Evolutionary conservation across 2,888 invertebrate genomes (phyloP).

Genomic region (Xiphydria camelus): DNA sequence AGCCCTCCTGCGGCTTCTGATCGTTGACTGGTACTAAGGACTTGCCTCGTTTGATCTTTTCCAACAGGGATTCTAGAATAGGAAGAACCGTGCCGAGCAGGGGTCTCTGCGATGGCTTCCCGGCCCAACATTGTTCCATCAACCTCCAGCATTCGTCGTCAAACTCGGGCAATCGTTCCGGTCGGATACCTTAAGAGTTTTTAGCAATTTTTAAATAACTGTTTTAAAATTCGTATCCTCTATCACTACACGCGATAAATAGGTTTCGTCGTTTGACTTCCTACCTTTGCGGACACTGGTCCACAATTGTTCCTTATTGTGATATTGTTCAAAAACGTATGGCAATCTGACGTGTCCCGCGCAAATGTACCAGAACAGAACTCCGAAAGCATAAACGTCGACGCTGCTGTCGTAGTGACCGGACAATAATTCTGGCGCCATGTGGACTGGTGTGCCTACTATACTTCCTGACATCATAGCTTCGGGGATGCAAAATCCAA

Average conservation of each 20-base stretch:
- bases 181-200: constrained; percentile 73
- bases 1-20: constrained; percentile 29
- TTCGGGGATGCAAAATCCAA: constrained; percentile 88
- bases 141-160: constrained; percentile 79
- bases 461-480: constrained; percentile 90
- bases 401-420: constrained; percentile 82
- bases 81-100: constrained; percentile 79
- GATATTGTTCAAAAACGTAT: constrained; percentile 78
- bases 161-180: constrained; percentile 76
- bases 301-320: constrained; percentile 86
- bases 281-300: constrained; percentile 79
- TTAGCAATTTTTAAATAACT: too few relatives aligned
- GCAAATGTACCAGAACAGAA: constrained; percentile 88
- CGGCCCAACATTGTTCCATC: constrained; percentile 84
- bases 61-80: constrained; percentile 63
- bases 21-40: constrained; percentile 23
- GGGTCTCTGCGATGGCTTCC: constrained; percentile 73
- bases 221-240: too few relatives aligned
- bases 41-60: constrained; percentile 45
- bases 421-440: constrained; percentile 86
- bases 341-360: constrained; percentile 81
- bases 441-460: constrained; percentile 87
- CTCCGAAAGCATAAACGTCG: constrained; percentile 88
- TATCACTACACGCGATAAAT: too few relatives aligned
- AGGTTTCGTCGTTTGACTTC: too few relatives aligned